Base-by-base conservation (phyloP, 2,797 vertebrate species). In the Danio albolineatus region DNA sequence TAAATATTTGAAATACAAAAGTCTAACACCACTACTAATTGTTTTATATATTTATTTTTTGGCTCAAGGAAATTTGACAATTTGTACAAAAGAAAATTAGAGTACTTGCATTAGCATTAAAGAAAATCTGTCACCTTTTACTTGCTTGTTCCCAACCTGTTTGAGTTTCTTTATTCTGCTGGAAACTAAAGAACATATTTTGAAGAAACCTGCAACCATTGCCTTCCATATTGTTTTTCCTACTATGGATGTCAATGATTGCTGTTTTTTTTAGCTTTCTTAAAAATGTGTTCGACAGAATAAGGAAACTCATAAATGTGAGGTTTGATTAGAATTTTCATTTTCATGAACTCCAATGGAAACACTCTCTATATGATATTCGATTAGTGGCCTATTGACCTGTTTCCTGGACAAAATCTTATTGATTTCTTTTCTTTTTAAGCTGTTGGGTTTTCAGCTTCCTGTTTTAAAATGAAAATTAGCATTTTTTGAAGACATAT, bases 381-480 rank as follows among this genome's bases (percentile, higher is more conserved):
- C 64, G 61, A 64, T 64, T 43, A 64, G 39, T 19, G 38, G 64
- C 61, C 13, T 28, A 3, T 60, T 60, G 28, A 60, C 14, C 60
- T 60, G n/a, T n/a, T n/a, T n/a, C 38, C 13, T 9, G 4, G 1
- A 60, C 1, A 28, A 4, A 38, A 64, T 64, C n/a, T 7, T 64
- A 7, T 1, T 28, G 1, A 17, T 41, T 39, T 17, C 5, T 10
- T 2, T 38, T 4, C 14, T 38, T 39, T 64, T 43, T 19, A 17
- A 16, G 6, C 43, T 39, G 6, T 38, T 12, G 39, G 17, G 13
- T 59, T 21, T 59, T 60, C 16, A 13, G 36, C 60, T 16, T 54
- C 1, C 53, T 17, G 8, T 19, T 17, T 17, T 54, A 53, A n/a
- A 17, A 4, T 8, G 16, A 4, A 2, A 4, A 14, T 12, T 48